Base-by-base conservation (phyloP, 2,113 vertebrate genomes). In the Rynchops niger region DNA sequence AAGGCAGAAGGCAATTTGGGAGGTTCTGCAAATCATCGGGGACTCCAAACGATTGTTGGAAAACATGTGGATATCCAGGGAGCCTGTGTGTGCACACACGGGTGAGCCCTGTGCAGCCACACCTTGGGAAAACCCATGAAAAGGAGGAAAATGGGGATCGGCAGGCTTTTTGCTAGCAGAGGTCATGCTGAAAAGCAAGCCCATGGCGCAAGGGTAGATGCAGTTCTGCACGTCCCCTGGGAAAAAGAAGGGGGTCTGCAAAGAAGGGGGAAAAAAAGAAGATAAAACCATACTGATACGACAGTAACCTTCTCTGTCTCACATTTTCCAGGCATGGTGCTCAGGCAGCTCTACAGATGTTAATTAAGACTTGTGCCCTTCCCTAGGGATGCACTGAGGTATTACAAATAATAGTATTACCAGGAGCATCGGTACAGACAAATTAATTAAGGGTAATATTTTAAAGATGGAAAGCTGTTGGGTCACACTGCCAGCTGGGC, bases 281-380 rank as follows among this genome's bases (percentile, higher is more conserved):
- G 34, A 22, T 45, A 34, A 79, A 85, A 38, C 20, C 30, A 15
- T 26, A 66, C 65, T 5, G 40, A 21, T 16, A n/a, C 0, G 22
- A 73, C 70, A 66, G 74, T 27, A 76, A 89, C 91, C 73, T 79
- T 21, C 86, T 40, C 72, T 30, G 38, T 42, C 74, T 95, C 91
- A 82, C 61, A 80, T 86, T 95, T 96, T 86, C 88, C 89, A 95
- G 91, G 71, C 93, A 65, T 32, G 50, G 93, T 80, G 55, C 84
- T 95, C 87, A 89, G 88, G 87, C 91, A 95, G 95, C 82, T 91
- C 82, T 45, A 34, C 5, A 36, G 78, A 95, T 95, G 91, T 96
- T 96, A 97, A 97, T 96, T 97, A 97, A 95, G 91, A 66, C 62
- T 95, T 61, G 63, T 95, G 92, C 76, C 94, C 89, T 96, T 91